A percentile compares a stretch with the other conserved stretches of the same genome.
Evolutionary conservation across 2,113 vertebrate species (phyloP).

Genomic region (Prolemur simus): DNA sequence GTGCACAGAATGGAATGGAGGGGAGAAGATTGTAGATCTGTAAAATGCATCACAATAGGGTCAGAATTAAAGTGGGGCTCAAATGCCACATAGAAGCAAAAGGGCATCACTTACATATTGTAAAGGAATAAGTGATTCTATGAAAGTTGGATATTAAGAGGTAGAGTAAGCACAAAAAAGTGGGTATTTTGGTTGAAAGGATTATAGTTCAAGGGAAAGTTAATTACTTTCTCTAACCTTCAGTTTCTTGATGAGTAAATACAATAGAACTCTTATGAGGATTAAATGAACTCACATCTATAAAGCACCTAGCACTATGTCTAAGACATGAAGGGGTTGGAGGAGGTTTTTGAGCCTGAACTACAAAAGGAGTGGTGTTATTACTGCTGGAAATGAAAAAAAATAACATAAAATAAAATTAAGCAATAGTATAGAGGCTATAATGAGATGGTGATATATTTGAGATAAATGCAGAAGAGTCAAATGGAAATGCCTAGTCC

Average conservation of each 20-base stretch:
- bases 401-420: neutral
- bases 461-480: neutral
- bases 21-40: neutral
- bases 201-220: neutral
- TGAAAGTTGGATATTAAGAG: neutral
- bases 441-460: neutral
- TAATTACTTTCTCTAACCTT: neutral
- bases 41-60: neutral
- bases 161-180: neutral
- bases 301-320: neutral
- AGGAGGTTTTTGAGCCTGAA: neutral
- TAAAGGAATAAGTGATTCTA: neutral
- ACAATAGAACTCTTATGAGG: neutral
- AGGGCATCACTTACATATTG: neutral
- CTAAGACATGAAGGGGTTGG: neutral
- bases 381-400: neutral
- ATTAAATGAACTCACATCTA: neutral
- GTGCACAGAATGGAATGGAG: neutral
- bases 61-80: neutral
- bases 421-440: neutral
- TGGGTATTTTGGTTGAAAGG: neutral
- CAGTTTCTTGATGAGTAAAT: neutral
- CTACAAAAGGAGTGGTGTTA: neutral
- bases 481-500: neutral
- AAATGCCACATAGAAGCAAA: neutral